Base-by-base conservation (phyloP, 2,888 invertebrate genomes). In the Portevinia maculata region DNA sequence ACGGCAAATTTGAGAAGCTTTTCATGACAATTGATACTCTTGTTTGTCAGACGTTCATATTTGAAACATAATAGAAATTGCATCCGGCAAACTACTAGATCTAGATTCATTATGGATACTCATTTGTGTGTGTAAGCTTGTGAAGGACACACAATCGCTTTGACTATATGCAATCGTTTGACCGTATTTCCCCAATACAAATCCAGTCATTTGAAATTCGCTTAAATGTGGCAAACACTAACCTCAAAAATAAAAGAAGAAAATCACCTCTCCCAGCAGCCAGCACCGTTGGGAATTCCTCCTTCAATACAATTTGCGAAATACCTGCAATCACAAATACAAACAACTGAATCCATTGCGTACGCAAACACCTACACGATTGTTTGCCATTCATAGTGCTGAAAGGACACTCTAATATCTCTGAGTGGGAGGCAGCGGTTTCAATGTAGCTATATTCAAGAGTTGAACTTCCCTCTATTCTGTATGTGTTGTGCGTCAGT, bases 211-310 rank as follows among this genome's bases (percentile, higher is more conserved):
- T 83, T 67, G 83, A 73, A 83, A 83, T 83, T 83, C 83, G 83
- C 78, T 83, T 83, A 83, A 71, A 71, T 62, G 81, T 59, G 76
- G 83, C 78, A 83, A 78, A 83, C 83, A 83, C 65, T 83, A 83
- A 83, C 78, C 83, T 67, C 78, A 83, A 78, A 76, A 62, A 67
- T 39, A 83, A 71, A 64, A 65, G 62, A 41, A 28, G 13, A 46
- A 52, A 62, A 46, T 24, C 48, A 30, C 3, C 34, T 24, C 39
- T 24, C 8, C 19, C 9, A 24, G 24, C 24, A 24, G 44, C 19
- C 19, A 41, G 19, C 17, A 19, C 1, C 17, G 17, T 19, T n/a
- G 19, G 8, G 7, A 64, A 24, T 28, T 48, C 13, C 34, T 48
- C 24, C 55, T 79, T 37, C 28, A 62, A 30, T 64, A 76, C 60